Conservation (phyloP, 2,888 invertebrate species). For the Noctua comes region DNA sequence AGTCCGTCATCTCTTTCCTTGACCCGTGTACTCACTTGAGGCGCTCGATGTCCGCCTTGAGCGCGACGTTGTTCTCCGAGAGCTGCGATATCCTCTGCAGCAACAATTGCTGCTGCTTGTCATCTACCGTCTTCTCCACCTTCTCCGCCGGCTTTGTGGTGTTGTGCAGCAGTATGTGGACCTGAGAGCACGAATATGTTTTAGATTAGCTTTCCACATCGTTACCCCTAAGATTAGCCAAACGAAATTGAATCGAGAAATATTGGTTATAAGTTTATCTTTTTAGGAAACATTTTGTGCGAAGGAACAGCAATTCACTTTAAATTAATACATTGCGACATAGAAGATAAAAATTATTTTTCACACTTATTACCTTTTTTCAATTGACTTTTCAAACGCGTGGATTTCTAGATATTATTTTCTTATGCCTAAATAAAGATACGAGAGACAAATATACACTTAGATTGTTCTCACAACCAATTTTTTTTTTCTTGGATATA, state of each 20-base stretch:
- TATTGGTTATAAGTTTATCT: background rate
- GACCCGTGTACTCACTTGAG: conserved; percentile 80
- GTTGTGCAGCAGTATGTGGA: conserved; percentile 82
- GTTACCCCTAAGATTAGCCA: background rate
- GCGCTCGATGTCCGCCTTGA: conserved; percentile 86
- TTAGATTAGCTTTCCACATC: background rate
- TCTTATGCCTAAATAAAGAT: background rate
- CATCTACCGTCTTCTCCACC: conserved; percentile 81
- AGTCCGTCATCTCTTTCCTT: background rate
- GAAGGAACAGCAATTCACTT: background rate
- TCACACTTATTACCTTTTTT: background rate
- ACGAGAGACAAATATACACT: background rate
- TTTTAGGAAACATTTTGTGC: background rate
- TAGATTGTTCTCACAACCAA: background rate
- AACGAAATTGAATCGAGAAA: background rate
- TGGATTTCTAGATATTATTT: background rate
- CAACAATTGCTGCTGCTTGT: conserved; percentile 85
- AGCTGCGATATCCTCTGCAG: conserved; percentile 87
- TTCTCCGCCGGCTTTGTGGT: conserved; percentile 81
- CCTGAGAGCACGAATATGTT: conserved; percentile 68
- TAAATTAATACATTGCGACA: background rate
- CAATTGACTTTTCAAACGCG: background rate
- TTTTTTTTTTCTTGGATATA: no score
- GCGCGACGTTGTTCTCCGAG: conserved; percentile 85
- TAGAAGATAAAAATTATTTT: background rate